Base-by-base conservation (phyloP, 2,113 vertebrate genomes). In the Cercopithecus mona region DNA sequence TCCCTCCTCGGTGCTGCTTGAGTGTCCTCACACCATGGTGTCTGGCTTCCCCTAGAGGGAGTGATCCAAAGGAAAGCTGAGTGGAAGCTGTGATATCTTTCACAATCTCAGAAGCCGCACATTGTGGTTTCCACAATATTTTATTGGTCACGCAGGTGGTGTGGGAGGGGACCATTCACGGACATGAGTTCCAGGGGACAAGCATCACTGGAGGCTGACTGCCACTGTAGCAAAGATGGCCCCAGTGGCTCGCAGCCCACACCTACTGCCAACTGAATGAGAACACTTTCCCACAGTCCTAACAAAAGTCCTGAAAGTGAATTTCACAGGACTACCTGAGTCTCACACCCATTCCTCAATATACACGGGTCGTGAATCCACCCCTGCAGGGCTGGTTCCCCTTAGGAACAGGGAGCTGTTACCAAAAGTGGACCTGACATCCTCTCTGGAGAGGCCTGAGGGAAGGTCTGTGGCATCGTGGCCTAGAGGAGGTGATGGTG, bases 111-210 rank as follows among this genome's bases (percentile, higher is more conserved):
- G 68, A 92, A 9, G 25, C 6, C n/a, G 23, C 13, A 3, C 3
- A 0, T 0, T 0, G 27, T 25, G 64, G 23, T 17, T 35, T 85
- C 73, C n/a, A 8, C 1, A 10, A 0, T 61, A 5, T 52, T 38
- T 32, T 25, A 22, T n/a, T n/a, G 83, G 66, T 35, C 11, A 22
- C 25, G 6, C 48, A 79, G 80, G 52, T 17, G 8, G 8, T 25
- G 20, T 48, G 18, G 55, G 32, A 38, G 64, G 40, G 27, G 57
- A 5, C 17, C 27, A 7, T 23, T 0, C 43, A 30, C 1, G 45
- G 55, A 23, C 1, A 0, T 70, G 90, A 7, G 16, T 4, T 0
- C 43, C 38, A 27, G 70, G 61, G 50, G 45, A 50, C 45, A 11
- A 5, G 82, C 20, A 76, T 40, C 5, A 8, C 14, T 11, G 72